These are phyloP conservation scores for Takifugu rubripes DNA, from an alignment of 2,797 vertebrate species.

Conservation along the genomic window DNA sequence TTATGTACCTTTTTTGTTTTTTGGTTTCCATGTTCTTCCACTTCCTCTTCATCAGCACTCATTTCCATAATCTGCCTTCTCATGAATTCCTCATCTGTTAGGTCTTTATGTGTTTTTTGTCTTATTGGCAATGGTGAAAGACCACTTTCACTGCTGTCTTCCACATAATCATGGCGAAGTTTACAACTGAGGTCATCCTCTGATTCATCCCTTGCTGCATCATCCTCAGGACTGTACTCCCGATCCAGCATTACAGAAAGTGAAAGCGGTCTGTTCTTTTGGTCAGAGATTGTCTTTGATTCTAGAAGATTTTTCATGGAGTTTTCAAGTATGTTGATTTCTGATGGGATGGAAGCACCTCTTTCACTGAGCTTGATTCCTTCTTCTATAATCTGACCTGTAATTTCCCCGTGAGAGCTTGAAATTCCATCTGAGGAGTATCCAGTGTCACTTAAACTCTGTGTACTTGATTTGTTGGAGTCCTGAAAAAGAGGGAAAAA, in stretches of 20 bases:
- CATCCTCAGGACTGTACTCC: slow-evolving; percentile 88
- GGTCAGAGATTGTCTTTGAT: slow-evolving; percentile 73
- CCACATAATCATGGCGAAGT: slow-evolving; percentile 93
- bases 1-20: slow-evolving; percentile 81
- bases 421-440: slow-evolving; percentile 98
- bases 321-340: slow-evolving; percentile 92
- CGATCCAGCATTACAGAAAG: slow-evolving; percentile 87
- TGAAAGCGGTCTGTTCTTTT: slow-evolving; percentile 88
- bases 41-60: slow-evolving; percentile 97
- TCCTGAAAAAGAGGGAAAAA: slow-evolving; percentile 75
- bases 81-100: slow-evolving; percentile 95
- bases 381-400: slow-evolving; percentile 89
- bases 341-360: slow-evolving; percentile 86
- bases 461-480: slow-evolving; percentile 88
- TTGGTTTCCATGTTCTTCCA: slow-evolving; percentile 77
- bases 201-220: slow-evolving; percentile 82
- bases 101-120: slow-evolving; percentile 80
- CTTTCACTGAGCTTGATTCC: slow-evolving; percentile 87
- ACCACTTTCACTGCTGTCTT: slow-evolving; percentile 96
- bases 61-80: slow-evolving; percentile 96
- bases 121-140: slow-evolving; percentile 86
- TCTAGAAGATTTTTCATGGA: slow-evolving; percentile 89
- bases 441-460: slow-evolving; percentile 97
- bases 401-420: slow-evolving; percentile 95
- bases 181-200: slow-evolving; percentile 96